Conservation (phyloP, 2,888 invertebrate genomes). For the Drosophila mettleri region DNA sequence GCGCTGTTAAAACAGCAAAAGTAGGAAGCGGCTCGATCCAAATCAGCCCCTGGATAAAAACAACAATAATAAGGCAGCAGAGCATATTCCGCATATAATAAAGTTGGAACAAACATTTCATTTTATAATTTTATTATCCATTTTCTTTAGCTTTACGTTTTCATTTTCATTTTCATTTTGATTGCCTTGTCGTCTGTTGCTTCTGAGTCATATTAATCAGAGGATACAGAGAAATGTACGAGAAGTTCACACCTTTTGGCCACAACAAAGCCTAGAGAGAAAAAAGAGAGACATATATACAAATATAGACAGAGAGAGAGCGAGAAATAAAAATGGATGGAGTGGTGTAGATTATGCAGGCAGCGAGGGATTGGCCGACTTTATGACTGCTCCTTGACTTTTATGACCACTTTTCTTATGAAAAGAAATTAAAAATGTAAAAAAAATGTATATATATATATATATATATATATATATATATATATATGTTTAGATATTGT, state of each 20-base stretch:
- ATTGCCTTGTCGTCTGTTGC: slow-evolving; percentile 58
- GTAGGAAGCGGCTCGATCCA: slow-evolving; percentile 21
- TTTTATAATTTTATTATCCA: slow-evolving; percentile 69
- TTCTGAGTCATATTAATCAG: slow-evolving; percentile 60
- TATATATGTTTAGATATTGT: slow-evolving; percentile 11
- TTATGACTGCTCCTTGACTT: slow-evolving; percentile 69
- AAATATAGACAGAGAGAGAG: neutral
- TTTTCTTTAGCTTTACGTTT: slow-evolving; percentile 47
- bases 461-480: slow-evolving; percentile 32
- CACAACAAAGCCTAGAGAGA: slow-evolving; percentile 54
- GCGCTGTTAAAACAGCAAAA: slow-evolving; percentile 17
- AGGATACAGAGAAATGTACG: slow-evolving; percentile 47
- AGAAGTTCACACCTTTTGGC: slow-evolving; percentile 75
- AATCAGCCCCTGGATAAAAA: slow-evolving; percentile 23
- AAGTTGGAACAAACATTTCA: slow-evolving; percentile 65
- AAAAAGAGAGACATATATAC: neutral
- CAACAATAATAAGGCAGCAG: slow-evolving; percentile 32
- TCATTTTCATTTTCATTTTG: slow-evolving; percentile 43
- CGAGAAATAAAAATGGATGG: slow-evolving; percentile 6
- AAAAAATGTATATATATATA: slow-evolving; percentile 36
- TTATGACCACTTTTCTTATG: slow-evolving; percentile 69
- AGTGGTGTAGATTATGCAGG: slow-evolving; percentile 13
- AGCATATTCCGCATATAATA: slow-evolving; percentile 42
- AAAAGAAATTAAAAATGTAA: slow-evolving; percentile 74
- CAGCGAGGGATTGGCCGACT: slow-evolving; percentile 53